Percentiles rank a stretch among this genome's conserved stretches.
phyloP scores from a whole-genome alignment of 2,113 vertebrate species.

The Grammomys dolichurus region DNA sequence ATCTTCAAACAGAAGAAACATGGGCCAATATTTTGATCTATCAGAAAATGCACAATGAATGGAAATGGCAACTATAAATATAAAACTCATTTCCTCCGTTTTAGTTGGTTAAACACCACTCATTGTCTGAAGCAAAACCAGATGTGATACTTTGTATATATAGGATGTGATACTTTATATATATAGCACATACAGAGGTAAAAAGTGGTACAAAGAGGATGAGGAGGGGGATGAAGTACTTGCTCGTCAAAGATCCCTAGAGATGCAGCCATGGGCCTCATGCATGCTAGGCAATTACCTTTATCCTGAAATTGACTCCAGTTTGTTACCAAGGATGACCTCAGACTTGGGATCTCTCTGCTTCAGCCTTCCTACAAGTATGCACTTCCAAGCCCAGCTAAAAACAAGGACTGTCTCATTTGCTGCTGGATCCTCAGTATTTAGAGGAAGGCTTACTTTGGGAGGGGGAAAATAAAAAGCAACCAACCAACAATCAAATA shows the following conservation, averaged over 20 bases:
- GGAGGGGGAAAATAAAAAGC: neutral
- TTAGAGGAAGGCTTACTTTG: constrained; percentile 10
- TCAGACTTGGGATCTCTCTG: neutral
- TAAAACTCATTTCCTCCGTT: neutral
- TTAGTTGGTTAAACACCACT: constrained; percentile 9
- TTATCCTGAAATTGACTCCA: neutral
- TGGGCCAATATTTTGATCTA: neutral
- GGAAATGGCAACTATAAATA: neutral
- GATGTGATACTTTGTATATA: neutral
- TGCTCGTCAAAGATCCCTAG: neutral
- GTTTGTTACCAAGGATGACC: neutral
- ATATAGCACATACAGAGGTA: neutral
- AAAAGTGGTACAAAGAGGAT: neutral
- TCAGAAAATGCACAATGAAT: neutral
- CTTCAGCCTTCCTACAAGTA: neutral
- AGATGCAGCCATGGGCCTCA: neutral
- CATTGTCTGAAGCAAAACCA: neutral
- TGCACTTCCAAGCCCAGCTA: neutral
- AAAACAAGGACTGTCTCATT: neutral
- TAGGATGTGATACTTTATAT: neutral
- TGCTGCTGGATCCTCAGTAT: neutral
- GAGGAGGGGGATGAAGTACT: neutral
- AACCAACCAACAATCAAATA: neutral
- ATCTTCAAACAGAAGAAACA: neutral
- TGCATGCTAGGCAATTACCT: neutral